Conservation (phyloP, 2,113 vertebrate genomes). For the Marmota monax region DNA sequence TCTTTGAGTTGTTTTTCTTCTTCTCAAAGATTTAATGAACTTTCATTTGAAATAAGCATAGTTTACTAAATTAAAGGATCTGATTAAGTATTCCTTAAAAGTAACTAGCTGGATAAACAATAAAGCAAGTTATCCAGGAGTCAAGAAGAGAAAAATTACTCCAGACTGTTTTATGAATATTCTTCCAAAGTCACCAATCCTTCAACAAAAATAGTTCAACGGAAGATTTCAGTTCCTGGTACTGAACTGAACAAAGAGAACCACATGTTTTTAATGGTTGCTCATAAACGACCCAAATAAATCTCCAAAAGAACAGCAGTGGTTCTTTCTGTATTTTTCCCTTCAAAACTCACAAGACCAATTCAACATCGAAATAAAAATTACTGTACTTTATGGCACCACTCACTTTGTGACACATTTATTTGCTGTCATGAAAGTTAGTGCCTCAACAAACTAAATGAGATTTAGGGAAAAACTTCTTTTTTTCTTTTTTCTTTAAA, state of each 20-base stretch:
- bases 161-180: conserved; percentile 79
- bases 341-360: conserved; percentile 77
- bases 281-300: conserved; percentile 80
- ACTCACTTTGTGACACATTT: conserved; percentile 77
- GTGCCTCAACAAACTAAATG: conserved; percentile 73
- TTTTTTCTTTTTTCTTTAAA: conserved; percentile 20
- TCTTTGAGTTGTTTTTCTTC: conserved; percentile 73
- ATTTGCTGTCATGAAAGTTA: conserved; percentile 77
- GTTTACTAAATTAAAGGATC: conserved; percentile 77
- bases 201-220: conserved; percentile 79
- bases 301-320: conserved; percentile 71
- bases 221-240: conserved; percentile 82
- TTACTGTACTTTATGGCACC: conserved; percentile 71
- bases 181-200: conserved; percentile 81
- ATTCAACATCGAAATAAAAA: conserved; percentile 76
- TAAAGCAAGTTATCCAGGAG: conserved; percentile 72
- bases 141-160: conserved; percentile 79
- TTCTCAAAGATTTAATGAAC: conserved; percentile 74
- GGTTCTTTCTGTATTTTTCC: conserved; percentile 78
- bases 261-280: conserved; percentile 81
- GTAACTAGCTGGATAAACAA: conserved; percentile 73
- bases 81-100: conserved; percentile 80
- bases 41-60: conserved; percentile 69
- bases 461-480: conserved; percentile 55
- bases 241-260: conserved; percentile 80